Conservation (phyloP, 2,888 invertebrate species). For the Sylvicola cinctus region DNA sequence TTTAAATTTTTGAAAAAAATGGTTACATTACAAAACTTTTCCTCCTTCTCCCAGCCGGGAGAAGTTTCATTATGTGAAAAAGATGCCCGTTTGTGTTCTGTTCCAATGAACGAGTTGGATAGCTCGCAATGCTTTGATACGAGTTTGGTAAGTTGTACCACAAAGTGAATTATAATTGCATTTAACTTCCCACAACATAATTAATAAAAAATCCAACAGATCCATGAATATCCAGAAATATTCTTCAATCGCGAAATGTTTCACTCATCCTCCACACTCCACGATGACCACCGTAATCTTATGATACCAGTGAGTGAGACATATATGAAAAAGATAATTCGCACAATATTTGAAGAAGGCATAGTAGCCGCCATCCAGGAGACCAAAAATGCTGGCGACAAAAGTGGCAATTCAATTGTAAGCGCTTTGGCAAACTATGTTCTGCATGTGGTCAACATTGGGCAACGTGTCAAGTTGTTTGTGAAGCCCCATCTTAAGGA, state of each 20-base stretch:
- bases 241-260: constrained; percentile 41
- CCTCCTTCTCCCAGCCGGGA: constrained; percentile 13
- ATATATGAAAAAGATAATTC: constrained; percentile 50
- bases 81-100: constrained; percentile 38
- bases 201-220: not conserved
- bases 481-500: constrained; percentile 35
- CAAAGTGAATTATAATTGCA: not conserved
- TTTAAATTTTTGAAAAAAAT: not conserved
- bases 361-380: constrained; percentile 43
- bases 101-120: constrained; percentile 27
- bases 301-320: constrained; percentile 48
- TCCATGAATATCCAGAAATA: constrained; percentile 44
- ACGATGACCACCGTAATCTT: constrained; percentile 27
- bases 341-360: constrained; percentile 58
- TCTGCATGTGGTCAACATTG: constrained; percentile 30
- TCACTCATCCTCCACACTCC: constrained; percentile 14
- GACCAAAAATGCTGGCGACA: constrained; percentile 30
- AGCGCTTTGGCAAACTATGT: constrained; percentile 31
- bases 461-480: constrained; percentile 31
- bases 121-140: constrained; percentile 4
- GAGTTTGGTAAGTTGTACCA: constrained; percentile 2
- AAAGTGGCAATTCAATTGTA: constrained; percentile 29
- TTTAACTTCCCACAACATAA: too few species aligned
- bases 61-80: constrained; percentile 39
- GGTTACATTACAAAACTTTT: not conserved